phyloP scores from a whole-genome alignment of 92 coral and sea anemone genomes.

The Porites rus region DNA sequence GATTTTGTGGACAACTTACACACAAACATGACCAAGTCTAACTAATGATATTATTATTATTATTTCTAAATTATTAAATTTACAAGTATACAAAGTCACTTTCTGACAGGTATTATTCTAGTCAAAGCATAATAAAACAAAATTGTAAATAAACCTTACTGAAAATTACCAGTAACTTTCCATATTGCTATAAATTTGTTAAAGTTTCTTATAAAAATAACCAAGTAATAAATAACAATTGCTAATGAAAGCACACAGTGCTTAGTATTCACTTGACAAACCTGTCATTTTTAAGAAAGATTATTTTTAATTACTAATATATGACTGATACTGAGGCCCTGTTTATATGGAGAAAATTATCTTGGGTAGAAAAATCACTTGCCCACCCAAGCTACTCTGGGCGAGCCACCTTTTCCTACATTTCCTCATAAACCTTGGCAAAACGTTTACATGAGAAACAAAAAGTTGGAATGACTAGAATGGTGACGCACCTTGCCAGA shows the following conservation, averaged over 20 bases:
- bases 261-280: not conserved
- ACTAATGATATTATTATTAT: not conserved
- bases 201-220: conserved; percentile 17
- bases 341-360: too few species aligned
- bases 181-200: not conserved
- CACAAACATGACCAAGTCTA: not conserved
- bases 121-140: not conserved
- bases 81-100: not conserved
- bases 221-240: conserved; percentile 10
- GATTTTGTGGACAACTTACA: not conserved
- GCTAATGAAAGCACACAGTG: not conserved
- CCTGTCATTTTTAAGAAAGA: not conserved
- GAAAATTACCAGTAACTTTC: not conserved
- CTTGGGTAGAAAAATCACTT: too few species aligned
- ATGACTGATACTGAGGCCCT: not conserved
- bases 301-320: not conserved
- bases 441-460: too few species aligned
- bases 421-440: too few species aligned
- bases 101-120: not conserved
- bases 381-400: too few species aligned
- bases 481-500: too few species aligned
- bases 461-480: too few species aligned
- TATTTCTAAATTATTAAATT: not conserved
- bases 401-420: too few species aligned
- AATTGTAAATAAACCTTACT: not conserved